These are phyloP conservation scores for Ceramica pisi DNA, from an alignment of 2,888 invertebrate genomes.

Conservation along the genomic window DNA sequence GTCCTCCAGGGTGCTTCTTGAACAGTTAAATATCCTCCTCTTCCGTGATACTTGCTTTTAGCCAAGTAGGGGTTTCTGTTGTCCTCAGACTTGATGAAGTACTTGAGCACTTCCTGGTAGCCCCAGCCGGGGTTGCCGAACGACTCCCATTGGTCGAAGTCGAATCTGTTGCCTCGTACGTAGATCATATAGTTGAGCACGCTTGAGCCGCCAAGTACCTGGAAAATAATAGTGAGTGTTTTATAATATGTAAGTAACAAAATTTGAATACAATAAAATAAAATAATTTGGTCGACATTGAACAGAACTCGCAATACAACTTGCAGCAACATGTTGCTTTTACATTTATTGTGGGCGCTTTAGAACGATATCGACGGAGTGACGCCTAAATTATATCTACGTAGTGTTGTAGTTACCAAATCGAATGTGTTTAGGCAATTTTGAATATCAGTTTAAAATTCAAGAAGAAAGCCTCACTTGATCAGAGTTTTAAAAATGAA, in stretches of 20 bases:
- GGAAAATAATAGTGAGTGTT: constrained; percentile 64
- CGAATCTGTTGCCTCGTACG: constrained; percentile 95
- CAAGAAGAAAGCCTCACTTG: not conserved
- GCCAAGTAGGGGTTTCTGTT: constrained; percentile 96
- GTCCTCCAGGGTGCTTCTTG: constrained; percentile 97
- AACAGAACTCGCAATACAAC: constrained; percentile 17
- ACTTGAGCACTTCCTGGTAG: constrained; percentile 95
- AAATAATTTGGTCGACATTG: too few species aligned
- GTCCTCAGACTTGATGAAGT: constrained; percentile 97
- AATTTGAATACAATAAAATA: not conserved
- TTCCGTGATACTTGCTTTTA: constrained; percentile 93
- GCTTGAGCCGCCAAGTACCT: constrained; percentile 96
- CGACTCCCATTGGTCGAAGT: constrained; percentile 97
- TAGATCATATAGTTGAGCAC: constrained; percentile 98
- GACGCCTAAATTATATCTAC: not conserved
- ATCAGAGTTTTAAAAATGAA: not conserved
- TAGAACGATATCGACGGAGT: not conserved
- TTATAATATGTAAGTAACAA: not conserved
- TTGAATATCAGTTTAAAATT: not conserved
- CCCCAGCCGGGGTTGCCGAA: constrained; percentile 97
- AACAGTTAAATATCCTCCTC: constrained; percentile 94
- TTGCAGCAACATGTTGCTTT: constrained; percentile 12
- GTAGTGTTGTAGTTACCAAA: not conserved
- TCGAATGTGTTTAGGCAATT: too few species aligned
- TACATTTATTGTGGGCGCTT: constrained; percentile 31